Evolutionary conservation across 2,113 vertebrate species (phyloP), one percentile per base, ranked within the genome.

Genomic region (Labrus mixtus): DNA sequence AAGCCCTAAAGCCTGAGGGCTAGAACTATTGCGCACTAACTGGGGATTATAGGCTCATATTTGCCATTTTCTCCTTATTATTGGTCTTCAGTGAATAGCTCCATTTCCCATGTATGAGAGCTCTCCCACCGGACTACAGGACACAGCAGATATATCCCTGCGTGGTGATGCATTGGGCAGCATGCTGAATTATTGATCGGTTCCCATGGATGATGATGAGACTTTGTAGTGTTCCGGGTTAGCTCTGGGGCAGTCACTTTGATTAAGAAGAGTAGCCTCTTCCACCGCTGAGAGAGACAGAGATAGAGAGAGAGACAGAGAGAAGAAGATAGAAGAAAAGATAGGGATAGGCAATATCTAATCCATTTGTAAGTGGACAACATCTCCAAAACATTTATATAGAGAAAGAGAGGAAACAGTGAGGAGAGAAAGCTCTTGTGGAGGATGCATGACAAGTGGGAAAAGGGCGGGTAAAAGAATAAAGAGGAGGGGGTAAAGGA

Each of bases 151-250:
- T 80, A 78, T 65, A 67, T 84, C 75, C 90, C 41, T 79, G 68
- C 78, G 74, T 80, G 83, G 82, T 81, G 72, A 87, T 86, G 78
- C 77, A 86, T 80, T 82, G 75, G 83, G 63, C 84, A 83, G 81
- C 70, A 81, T 78, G 70, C 75, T 93, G 88, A 92, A 94, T 93
- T 92, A 93, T 92, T 92, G 88, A 93, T 91, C 37, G 58, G 75
- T 82, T 92, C 87, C 82, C 86, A 87, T 90, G 85, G 86, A 90
- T 41, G 82, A 85, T 78, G 81, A 83, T 67, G 79, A 81, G 69
- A 71, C 72, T 89, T 88, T 92, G 90, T 90, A 81, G 82, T 81
- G 64, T 60, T 58, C 80, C 76, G 81, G 70, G 79, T 81, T 73
- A 86, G 86, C 69, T 89, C 73, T 68, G 72, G 70, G 85, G 76